Evolutionary conservation across 1,140 invertebrate genomes (phyloP).

Genomic region (Solenopsis invicta): DNA sequence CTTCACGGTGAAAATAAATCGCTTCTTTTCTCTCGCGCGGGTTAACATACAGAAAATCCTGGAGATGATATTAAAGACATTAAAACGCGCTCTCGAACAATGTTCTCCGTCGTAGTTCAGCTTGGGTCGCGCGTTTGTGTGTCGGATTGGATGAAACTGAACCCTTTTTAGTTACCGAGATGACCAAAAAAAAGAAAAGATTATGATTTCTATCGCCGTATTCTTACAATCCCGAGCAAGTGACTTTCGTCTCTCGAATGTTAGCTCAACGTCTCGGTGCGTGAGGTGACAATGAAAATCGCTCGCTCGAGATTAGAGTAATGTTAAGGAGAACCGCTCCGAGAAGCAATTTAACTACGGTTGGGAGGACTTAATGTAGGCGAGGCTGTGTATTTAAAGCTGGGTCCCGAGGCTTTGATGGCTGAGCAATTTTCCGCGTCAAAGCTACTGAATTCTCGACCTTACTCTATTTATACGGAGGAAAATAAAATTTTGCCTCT

Average conservation of each 20-base stretch:
- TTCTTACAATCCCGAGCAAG: conserved; percentile 20
- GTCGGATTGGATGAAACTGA: background rate
- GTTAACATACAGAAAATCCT: background rate
- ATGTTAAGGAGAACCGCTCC: no score
- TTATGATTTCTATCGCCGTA: background rate
- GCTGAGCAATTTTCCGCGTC: conserved; percentile 27
- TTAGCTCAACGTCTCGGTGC: background rate
- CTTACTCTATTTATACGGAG: background rate
- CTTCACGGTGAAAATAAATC: background rate
- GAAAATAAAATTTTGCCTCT: conserved; percentile 29
- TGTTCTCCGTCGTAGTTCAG: background rate
- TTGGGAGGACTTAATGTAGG: conserved; percentile 2
- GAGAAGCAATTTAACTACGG: background rate
- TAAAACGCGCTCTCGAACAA: background rate
- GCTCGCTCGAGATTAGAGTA: conserved; percentile 1
- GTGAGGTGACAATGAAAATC: background rate
- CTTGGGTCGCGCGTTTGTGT: background rate
- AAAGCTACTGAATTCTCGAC: conserved; percentile 24
- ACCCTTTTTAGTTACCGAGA: background rate
- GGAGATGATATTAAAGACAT: background rate
- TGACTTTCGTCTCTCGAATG: conserved; percentile 10
- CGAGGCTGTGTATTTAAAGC: conserved; percentile 4
- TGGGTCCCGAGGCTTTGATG: conserved; percentile 38
- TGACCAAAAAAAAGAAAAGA: background rate
- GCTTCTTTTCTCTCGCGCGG: background rate